phyloP scores from a whole-genome alignment of 2,888 invertebrate genomes.

The Gastrophysa polygoni region DNA sequence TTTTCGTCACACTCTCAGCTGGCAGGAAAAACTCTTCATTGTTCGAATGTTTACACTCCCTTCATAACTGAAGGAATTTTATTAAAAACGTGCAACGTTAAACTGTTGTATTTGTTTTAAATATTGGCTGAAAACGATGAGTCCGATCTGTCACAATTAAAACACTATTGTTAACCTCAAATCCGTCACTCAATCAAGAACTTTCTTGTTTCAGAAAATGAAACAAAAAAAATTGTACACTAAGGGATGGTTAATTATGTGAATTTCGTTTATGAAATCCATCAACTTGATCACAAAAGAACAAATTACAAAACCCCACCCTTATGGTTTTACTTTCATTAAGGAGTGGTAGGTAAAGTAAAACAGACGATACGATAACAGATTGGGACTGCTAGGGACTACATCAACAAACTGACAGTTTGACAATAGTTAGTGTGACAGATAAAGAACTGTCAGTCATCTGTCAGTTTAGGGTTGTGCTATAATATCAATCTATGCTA shows the following conservation, averaged over 20 bases:
- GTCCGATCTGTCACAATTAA: conserved; percentile 37
- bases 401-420: not conserved
- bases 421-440: no score
- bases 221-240: not conserved
- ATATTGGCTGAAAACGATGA: conserved; percentile 20
- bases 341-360: not conserved
- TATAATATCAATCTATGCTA: no score
- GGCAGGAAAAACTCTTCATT: conserved; percentile 26
- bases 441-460: not conserved
- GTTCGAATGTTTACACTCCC: conserved; percentile 1
- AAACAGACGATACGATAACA: no score
- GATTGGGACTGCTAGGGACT: no score
- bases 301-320: conserved; percentile 43
- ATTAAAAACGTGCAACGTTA: not conserved
- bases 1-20: conserved; percentile 29
- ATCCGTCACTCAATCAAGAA: conserved; percentile 36
- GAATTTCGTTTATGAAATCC: conserved; percentile 18
- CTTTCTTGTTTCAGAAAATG: conserved; percentile 20
- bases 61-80: conserved; percentile 2
- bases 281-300: conserved; percentile 36
- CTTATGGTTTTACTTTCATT: conserved; percentile 40
- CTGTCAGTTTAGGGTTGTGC: no score
- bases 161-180: conserved; percentile 37
- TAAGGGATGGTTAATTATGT: not conserved
- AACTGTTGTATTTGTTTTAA: conserved; percentile 1